Base-by-base conservation (phyloP, 2,113 vertebrate species). In the Naja naja region DNA sequence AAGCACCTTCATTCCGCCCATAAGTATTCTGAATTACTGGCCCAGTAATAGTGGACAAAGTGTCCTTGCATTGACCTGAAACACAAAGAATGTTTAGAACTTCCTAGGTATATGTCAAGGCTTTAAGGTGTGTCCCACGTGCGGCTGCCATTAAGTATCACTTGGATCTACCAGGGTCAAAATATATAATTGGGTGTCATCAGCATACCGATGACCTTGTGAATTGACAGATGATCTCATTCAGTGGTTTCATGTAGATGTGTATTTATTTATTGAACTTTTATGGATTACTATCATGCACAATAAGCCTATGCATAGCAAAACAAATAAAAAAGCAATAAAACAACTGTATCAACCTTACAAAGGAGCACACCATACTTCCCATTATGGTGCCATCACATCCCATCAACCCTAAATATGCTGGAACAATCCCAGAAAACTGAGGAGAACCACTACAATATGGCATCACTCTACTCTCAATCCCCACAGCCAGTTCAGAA, bases 11-110 rank as follows among this genome's bases (percentile, higher is more conserved):
- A 0, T 97, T 99, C 91, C 97, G 98, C 88, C 99, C 99, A 0
- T 99, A 99, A 0, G 98, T 99, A 97, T 99, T 99, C 96, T 99
- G 99, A n/a, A 98, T 98, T 85, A 98, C 97, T 0, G 99, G 99
- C 27, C 98, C 98, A 0, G 98, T 98, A 96, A 99, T 99, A 1
- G 98, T 99, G 93, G 99, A 99, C 93, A 99, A 96, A 0, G 99
- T 99, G 97, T 99, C 99, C 93, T 99, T 99, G 97, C 99, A 99
- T 93, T 98, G 98, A n/a, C 98, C 99, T 99, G 95, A 81, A 53
- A 85, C 34, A 43, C 6, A 18, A 47, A 89, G 39, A 47, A 89
- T 3, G 6, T 56, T 89, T 45, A 64, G 25, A 7, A 90, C 18
- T 43, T 74, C n/a, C 69, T 20, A 39, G 39, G 74, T 81, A 81